Conservation (phyloP, 2,888 invertebrate genomes). For the Tachina fera region DNA sequence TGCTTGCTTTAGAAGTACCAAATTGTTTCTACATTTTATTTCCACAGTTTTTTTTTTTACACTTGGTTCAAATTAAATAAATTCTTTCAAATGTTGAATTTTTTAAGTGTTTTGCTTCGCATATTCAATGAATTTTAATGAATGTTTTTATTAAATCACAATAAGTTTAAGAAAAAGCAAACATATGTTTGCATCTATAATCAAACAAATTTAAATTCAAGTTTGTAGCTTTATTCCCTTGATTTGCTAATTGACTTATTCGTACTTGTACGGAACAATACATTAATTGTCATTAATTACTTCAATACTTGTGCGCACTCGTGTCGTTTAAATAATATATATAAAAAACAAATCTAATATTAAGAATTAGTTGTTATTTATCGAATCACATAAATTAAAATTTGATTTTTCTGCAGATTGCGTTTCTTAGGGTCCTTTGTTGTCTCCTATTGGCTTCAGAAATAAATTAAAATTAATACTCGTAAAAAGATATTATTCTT, state of each 20-base stretch:
- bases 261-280: neutral
- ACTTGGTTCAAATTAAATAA: constrained; percentile 48
- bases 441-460: too few relatives aligned
- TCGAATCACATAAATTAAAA: neutral
- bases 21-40: constrained; percentile 34
- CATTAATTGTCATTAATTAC: constrained; percentile 26
- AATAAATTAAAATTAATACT: too few relatives aligned
- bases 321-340: neutral
- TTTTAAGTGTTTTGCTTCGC: constrained; percentile 6
- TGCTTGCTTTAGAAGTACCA: constrained; percentile 4
- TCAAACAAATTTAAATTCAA: constrained; percentile 42
- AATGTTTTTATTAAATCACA: constrained; percentile 29
- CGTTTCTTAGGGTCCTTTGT: too few relatives aligned
- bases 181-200: constrained; percentile 28
- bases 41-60: constrained; percentile 47
- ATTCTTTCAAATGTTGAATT: constrained; percentile 51
- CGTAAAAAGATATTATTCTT: too few relatives aligned
- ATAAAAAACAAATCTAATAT: neutral
- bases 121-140: constrained; percentile 31
- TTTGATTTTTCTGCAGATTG: too few relatives aligned
- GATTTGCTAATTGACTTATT: constrained; percentile 47
- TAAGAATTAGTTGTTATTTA: constrained; percentile 31
- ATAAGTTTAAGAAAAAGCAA: constrained; percentile 8
- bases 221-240: constrained; percentile 58
- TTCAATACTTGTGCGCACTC: neutral